phyloP scores from a whole-genome alignment of 2,888 invertebrate genomes.

The Limenitis camilla region DNA sequence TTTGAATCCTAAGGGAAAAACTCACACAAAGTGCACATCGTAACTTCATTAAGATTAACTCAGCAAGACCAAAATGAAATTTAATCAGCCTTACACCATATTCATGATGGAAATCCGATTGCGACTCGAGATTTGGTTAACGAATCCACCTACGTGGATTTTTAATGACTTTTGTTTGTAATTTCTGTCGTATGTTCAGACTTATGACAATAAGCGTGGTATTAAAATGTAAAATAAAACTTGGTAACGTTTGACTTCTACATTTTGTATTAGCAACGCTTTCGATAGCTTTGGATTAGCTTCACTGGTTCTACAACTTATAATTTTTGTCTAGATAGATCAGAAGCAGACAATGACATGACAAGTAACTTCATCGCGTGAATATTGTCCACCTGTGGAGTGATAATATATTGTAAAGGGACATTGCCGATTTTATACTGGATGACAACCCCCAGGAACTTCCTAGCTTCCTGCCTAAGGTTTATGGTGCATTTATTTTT shows the following conservation, averaged over 20 bases:
- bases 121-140: slow-evolving; percentile 17
- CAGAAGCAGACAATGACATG: no score
- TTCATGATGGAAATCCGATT: slow-evolving; percentile 30
- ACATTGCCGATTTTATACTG: no score
- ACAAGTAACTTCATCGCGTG: no score
- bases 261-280: background rate
- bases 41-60: slow-evolving; percentile 33
- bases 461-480: no score
- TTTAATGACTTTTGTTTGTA: slow-evolving; percentile 3
- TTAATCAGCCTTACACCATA: slow-evolving; percentile 32
- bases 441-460: no score
- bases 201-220: slow-evolving; percentile 20
- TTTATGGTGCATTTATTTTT: no score
- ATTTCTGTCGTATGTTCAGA: slow-evolving; percentile 12
- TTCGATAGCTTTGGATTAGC: no score
- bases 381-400: no score
- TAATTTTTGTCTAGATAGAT: slow-evolving; percentile 8
- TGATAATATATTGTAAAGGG: no score
- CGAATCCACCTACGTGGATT: slow-evolving; percentile 8
- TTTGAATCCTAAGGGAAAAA: slow-evolving; percentile 10
- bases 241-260: background rate
- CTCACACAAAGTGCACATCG: slow-evolving; percentile 19
- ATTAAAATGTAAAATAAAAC: no score
- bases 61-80: slow-evolving; percentile 29
- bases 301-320: no score